phyloP scores from a whole-genome alignment of 2,888 invertebrate species.

The Melanotus villosus region DNA sequence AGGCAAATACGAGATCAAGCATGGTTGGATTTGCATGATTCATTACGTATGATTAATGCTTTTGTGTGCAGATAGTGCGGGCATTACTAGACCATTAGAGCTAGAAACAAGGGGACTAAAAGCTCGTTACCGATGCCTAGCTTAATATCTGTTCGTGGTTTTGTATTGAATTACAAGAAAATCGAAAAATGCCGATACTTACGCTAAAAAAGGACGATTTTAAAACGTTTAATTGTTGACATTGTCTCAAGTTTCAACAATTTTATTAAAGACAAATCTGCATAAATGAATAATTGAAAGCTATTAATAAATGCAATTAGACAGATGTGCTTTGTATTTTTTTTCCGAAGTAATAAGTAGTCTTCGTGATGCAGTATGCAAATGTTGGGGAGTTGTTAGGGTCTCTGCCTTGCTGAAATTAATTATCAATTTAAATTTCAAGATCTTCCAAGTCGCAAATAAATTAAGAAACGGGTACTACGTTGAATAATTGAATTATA shows the following conservation, averaged over 20 bases:
- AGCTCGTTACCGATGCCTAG: conserved; percentile 17
- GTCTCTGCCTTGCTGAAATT: conserved; percentile 16
- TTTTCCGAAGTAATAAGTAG: conserved; percentile 7
- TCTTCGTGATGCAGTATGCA: conserved; percentile 16
- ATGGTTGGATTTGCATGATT: conserved; percentile 19
- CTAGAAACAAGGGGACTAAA: conserved; percentile 14
- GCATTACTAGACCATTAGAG: conserved; percentile 16
- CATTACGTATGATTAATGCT: conserved; percentile 21
- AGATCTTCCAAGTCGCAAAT: conserved; percentile 24
- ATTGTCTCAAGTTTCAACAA: neutral
- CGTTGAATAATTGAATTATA: conserved; percentile 28
- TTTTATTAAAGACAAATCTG: conserved; percentile 2
- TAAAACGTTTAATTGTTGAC: neutral
- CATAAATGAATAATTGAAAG: conserved; percentile 14
- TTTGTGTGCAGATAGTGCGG: conserved; percentile 18
- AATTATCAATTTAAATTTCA: conserved; percentile 32
- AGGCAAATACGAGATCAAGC: conserved; percentile 14
- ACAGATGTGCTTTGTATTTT: conserved; percentile 14
- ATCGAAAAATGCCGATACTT: no score
- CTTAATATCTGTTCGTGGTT: conserved; percentile 3
- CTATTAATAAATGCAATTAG: conserved; percentile 21
- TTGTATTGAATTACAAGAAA: conserved; percentile 13
- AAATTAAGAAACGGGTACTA: conserved; percentile 10
- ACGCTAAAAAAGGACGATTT: neutral
- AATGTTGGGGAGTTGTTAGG: conserved; percentile 7